A percentile compares a stretch with the other conserved stretches of the same genome.
phyloP scores from a whole-genome alignment of 1,140 invertebrate genomes.

The Phenacoccus solenopsis region DNA sequence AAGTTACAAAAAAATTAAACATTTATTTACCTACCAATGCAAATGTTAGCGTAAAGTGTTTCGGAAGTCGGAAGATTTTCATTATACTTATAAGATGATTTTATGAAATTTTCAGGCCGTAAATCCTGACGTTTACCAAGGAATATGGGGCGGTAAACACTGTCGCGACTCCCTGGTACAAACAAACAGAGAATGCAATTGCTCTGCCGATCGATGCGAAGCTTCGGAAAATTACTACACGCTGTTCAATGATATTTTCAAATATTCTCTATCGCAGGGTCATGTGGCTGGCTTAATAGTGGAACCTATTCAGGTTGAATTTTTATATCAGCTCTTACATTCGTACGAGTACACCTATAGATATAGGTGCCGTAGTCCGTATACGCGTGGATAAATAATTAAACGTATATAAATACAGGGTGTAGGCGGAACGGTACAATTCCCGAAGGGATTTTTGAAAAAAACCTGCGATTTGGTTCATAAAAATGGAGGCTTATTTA shows the following conservation, averaged over 20 bases:
- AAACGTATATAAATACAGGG: slow-evolving; percentile 41
- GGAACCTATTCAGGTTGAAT: slow-evolving; percentile 73
- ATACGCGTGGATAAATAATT: background rate
- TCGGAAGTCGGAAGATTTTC: background rate
- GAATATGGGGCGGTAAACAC: slow-evolving; percentile 71
- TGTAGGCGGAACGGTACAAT: slow-evolving; percentile 82
- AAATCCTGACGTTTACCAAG: slow-evolving; percentile 84
- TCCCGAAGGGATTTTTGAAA: slow-evolving; percentile 74
- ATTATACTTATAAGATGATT: background rate
- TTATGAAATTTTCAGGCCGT: slow-evolving; percentile 44
- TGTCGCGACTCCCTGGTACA: slow-evolving; percentile 83
- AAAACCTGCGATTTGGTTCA: slow-evolving; percentile 66
- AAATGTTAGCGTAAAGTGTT: background rate
- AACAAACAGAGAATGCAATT: slow-evolving; percentile 52
- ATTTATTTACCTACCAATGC: background rate
- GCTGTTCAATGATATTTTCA: slow-evolving; percentile 65
- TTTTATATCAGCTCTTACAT: too few relatives aligned
- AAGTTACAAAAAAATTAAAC: background rate
- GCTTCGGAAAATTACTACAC: slow-evolving; percentile 66
- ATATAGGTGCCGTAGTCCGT: too few relatives aligned
- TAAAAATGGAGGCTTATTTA: slow-evolving; percentile 68
- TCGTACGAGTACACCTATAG: too few relatives aligned
- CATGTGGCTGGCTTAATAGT: slow-evolving; percentile 78
- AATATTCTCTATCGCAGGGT: slow-evolving; percentile 57
- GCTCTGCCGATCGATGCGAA: slow-evolving; percentile 46